phyloP scores from a whole-genome alignment of 92 coral and sea anemone species.

The Epizoanthus stellaris region DNA sequence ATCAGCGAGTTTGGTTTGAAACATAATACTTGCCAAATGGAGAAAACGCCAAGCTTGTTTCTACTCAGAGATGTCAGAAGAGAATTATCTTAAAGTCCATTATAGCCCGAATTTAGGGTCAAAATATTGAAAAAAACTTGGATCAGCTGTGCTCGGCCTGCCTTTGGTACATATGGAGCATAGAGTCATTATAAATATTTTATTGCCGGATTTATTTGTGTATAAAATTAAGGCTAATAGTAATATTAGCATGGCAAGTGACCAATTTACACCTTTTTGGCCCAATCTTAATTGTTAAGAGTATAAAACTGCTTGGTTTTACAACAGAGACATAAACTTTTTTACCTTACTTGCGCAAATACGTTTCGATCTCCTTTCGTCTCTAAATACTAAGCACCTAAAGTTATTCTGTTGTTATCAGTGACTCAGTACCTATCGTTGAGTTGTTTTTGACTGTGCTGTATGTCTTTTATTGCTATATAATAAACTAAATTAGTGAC shows the following conservation, averaged over 20 bases:
- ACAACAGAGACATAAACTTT: not conserved
- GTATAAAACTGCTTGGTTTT: not conserved
- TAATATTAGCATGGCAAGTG: constrained; percentile 12
- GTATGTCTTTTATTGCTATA: no score
- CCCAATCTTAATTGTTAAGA: constrained; percentile 13
- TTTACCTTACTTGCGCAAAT: not conserved
- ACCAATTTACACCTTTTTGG: constrained; percentile 40
- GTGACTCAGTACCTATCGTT: no score
- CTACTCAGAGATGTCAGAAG: constrained; percentile 84
- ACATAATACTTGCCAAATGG: constrained; percentile 65
- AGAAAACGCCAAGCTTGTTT: constrained; percentile 50
- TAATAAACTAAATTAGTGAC: no score
- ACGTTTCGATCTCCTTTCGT: no score
- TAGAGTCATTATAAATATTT: constrained; percentile 1
- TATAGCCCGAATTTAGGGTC: not conserved
- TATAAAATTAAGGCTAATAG: not conserved
- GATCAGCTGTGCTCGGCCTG: constrained; percentile 1
- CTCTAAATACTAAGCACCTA: no score
- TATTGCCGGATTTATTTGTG: constrained; percentile 10
- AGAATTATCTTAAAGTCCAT: constrained; percentile 63
- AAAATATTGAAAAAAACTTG: not conserved
- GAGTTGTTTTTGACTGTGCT: no score
- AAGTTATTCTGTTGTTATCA: no score
- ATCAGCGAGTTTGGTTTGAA: constrained; percentile 62
- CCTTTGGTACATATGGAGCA: not conserved